Evolutionary conservation across 2,797 vertebrate genomes (phyloP).

Genomic region (Acanthopagrus latus): DNA sequence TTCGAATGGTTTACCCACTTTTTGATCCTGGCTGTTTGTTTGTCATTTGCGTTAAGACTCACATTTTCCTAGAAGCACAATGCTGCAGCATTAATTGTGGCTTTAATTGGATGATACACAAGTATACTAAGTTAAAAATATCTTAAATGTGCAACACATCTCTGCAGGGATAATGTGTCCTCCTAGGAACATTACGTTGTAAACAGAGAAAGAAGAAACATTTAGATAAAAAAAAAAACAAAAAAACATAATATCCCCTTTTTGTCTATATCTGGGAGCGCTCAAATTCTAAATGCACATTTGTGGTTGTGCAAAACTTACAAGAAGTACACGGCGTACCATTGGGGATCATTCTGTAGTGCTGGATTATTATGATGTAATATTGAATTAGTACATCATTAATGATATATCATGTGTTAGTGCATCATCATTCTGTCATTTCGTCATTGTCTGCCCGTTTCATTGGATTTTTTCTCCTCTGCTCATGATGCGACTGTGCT

Average conservation of each 20-base stretch:
- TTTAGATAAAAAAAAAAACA: conserved; percentile 74
- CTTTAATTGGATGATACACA: conserved; percentile 76
- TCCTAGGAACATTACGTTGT: conserved; percentile 75
- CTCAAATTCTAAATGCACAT: conserved; percentile 24
- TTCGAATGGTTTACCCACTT: background rate
- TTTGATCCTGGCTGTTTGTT: conserved; percentile 39
- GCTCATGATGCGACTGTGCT: conserved; percentile 22
- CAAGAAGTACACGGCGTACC: conserved; percentile 45
- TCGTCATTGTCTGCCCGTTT: conserved; percentile 25
- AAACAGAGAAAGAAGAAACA: conserved; percentile 79
- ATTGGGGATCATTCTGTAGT: conserved; percentile 48
- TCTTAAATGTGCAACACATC: conserved; percentile 72
- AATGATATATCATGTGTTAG: too few species aligned
- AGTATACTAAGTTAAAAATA: conserved; percentile 74
- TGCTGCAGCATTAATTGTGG: conserved; percentile 71
- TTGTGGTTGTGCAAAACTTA: conserved; percentile 56
- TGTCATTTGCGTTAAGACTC: conserved; percentile 45
- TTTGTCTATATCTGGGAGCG: conserved; percentile 65
- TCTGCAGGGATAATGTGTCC: conserved; percentile 79
- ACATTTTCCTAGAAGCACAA: conserved; percentile 65
- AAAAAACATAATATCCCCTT: conserved; percentile 57
- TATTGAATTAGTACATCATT: too few species aligned
- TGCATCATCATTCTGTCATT: conserved; percentile 48
- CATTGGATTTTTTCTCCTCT: conserved; percentile 29
- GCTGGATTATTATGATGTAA: background rate